phyloP scores from a whole-genome alignment of 2,797 vertebrate species.

The Remorina albescens region DNA sequence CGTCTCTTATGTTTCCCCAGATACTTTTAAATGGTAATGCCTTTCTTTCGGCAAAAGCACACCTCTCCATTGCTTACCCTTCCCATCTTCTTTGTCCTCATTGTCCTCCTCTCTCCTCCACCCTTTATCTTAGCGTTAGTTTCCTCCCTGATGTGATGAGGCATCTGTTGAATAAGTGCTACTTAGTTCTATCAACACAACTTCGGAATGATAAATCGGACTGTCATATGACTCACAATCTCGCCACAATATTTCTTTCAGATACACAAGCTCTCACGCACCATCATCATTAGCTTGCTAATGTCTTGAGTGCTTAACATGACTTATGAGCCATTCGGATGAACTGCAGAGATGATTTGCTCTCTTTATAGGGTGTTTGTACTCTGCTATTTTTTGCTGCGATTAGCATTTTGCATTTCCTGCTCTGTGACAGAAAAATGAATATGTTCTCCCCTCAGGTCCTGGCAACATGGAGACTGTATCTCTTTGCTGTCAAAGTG shows the following conservation, averaged over 20 bases:
- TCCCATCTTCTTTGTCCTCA: slow-evolving; percentile 7
- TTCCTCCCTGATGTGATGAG: slow-evolving; percentile 25
- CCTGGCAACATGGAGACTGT: slow-evolving; percentile 92
- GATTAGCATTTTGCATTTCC: slow-evolving; percentile 77
- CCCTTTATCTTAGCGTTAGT: slow-evolving; percentile 13
- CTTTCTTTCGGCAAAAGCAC: slow-evolving; percentile 40
- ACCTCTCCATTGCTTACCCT: slow-evolving; percentile 20
- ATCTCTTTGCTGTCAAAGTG: slow-evolving; percentile 91
- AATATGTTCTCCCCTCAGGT: slow-evolving; percentile 84
- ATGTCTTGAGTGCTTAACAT: slow-evolving; percentile 69
- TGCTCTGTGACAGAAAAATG: slow-evolving; percentile 74
- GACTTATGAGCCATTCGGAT: slow-evolving; percentile 64
- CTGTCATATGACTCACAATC: slow-evolving; percentile 49
- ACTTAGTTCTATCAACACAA: slow-evolving; percentile 55
- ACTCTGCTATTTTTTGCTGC: slow-evolving; percentile 68
- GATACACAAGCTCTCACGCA: neutral
- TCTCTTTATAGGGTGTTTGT: slow-evolving; percentile 69
- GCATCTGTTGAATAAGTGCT: slow-evolving; percentile 58
- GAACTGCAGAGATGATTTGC: slow-evolving; percentile 68
- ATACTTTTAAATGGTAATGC: slow-evolving; percentile 69
- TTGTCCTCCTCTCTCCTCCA: slow-evolving; percentile 3
- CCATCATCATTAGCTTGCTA: slow-evolving; percentile 66
- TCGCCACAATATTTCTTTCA: slow-evolving; percentile 50
- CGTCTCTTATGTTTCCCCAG: slow-evolving; percentile 41
- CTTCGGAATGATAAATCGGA: slow-evolving; percentile 42